phyloP scores from a whole-genome alignment of 1,140 invertebrate genomes.

The Melitaea cinxia region DNA sequence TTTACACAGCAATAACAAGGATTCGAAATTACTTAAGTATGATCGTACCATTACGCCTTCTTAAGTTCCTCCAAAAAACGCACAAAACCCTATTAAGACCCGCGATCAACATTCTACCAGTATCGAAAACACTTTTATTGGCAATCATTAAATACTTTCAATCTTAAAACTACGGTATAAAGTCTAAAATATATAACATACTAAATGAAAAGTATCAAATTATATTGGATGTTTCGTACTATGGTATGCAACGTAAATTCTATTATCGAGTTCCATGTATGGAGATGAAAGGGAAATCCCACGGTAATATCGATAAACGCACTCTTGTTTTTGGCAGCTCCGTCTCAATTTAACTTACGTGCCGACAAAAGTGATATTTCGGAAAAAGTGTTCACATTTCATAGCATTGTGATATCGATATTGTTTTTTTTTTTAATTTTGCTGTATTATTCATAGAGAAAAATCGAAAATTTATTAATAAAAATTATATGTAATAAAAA shows the following conservation, averaged over 20 bases:
- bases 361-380: conserved; percentile 6
- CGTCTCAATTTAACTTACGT: conserved; percentile 13
- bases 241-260: conserved; percentile 65
- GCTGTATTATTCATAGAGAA: too few relatives aligned
- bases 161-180: conserved; percentile 17
- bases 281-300: conserved; percentile 61
- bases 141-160: background rate
- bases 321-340: conserved; percentile 35
- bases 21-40: conserved; percentile 20
- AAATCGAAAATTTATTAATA: too few relatives aligned
- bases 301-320: conserved; percentile 32
- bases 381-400: background rate
- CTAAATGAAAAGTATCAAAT: conserved; percentile 16
- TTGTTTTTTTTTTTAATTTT: background rate
- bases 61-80: conserved; percentile 38
- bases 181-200: background rate
- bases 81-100: conserved; percentile 51
- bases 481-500: too few relatives aligned
- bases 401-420: background rate
- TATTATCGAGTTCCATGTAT: conserved; percentile 49
- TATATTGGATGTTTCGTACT: conserved; percentile 48
- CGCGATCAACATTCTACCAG: conserved; percentile 42
- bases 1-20: conserved; percentile 2
- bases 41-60: conserved; percentile 17
- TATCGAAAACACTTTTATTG: conserved; percentile 11